Conservation (phyloP, 2,797 vertebrate genomes). For the Zalophus californianus region DNA sequence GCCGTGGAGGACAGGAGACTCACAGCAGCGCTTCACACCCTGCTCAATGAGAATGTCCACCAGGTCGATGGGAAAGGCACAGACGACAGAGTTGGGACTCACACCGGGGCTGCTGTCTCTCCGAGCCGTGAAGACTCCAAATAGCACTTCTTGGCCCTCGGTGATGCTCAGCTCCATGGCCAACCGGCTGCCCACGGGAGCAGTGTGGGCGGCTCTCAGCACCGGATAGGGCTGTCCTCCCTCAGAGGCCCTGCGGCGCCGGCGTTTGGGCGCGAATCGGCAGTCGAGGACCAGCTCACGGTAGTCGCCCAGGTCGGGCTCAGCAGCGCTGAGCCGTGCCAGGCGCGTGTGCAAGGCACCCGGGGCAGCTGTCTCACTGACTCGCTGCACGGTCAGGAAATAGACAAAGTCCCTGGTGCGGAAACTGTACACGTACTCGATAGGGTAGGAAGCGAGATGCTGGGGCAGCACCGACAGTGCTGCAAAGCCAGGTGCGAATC, state of each 20-base stretch:
- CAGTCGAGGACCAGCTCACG: slow-evolving; percentile 95
- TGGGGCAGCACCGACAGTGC: slow-evolving; percentile 92
- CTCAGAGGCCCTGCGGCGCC: slow-evolving; percentile 81
- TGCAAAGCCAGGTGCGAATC: slow-evolving; percentile 90
- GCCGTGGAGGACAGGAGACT: slow-evolving; percentile 74
- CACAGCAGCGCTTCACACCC: slow-evolving; percentile 93
- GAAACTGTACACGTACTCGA: slow-evolving; percentile 95
- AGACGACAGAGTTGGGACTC: slow-evolving; percentile 91
- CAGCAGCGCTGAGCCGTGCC: slow-evolving; percentile 90
- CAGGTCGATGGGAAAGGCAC: slow-evolving; percentile 92
- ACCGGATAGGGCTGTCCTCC: slow-evolving; percentile 91
- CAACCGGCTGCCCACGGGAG: slow-evolving; percentile 90
- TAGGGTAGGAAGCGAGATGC: slow-evolving; percentile 90
- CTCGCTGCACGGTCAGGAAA: slow-evolving; percentile 94
- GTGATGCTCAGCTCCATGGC: slow-evolving; percentile 91
- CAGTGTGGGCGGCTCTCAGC: slow-evolving; percentile 93
- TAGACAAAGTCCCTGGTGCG: slow-evolving; percentile 91
- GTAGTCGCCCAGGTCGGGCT: slow-evolving; percentile 90
- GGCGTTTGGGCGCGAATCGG: slow-evolving; percentile 92
- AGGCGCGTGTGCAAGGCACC: slow-evolving; percentile 92
- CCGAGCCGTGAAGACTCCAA: slow-evolving; percentile 92
- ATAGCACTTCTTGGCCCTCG: slow-evolving; percentile 91
- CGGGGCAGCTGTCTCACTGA: slow-evolving; percentile 80
- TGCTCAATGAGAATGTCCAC: slow-evolving; percentile 91
- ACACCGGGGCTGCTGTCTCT: slow-evolving; percentile 80